Conservation (phyloP, 2,888 invertebrate genomes). For the Ormyrus labotus region DNA sequence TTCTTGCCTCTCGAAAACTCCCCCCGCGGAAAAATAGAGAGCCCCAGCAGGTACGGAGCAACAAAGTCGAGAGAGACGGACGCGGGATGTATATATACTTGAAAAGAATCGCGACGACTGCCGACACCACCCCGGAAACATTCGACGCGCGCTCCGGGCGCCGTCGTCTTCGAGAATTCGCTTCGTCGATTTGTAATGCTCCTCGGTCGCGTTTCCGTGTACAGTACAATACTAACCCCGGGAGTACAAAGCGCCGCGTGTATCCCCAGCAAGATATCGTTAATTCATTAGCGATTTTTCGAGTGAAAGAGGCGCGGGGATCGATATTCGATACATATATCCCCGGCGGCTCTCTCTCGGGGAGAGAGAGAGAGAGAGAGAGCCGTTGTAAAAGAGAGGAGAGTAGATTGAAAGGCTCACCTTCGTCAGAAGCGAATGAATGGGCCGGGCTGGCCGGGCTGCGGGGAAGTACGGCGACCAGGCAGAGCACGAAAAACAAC, state of each 20-base stretch:
- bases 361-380: background rate
- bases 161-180: background rate
- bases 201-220: background rate
- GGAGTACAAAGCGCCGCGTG: background rate
- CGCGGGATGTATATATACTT: too few relatives aligned
- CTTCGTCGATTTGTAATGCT: constrained; percentile 31
- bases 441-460: constrained; percentile 50
- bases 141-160: background rate
- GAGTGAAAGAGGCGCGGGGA: constrained; percentile 31
- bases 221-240: background rate
- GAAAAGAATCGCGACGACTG: too few relatives aligned
- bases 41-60: too few relatives aligned
- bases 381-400: background rate
- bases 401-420: constrained; percentile 62
- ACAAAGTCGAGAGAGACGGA: too few relatives aligned
- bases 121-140: too few relatives aligned
- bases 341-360: constrained; percentile 28
- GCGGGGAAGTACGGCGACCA: constrained; percentile 37
- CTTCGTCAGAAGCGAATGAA: constrained; percentile 72
- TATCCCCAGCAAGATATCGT: constrained; percentile 37
- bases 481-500: constrained; percentile 59
- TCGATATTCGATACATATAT: constrained; percentile 48
- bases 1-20: too few relatives aligned
- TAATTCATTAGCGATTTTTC: constrained; percentile 57
- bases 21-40: too few relatives aligned